phyloP scores from a whole-genome alignment of 2,888 invertebrate genomes.

The Diarsia dahlii region DNA sequence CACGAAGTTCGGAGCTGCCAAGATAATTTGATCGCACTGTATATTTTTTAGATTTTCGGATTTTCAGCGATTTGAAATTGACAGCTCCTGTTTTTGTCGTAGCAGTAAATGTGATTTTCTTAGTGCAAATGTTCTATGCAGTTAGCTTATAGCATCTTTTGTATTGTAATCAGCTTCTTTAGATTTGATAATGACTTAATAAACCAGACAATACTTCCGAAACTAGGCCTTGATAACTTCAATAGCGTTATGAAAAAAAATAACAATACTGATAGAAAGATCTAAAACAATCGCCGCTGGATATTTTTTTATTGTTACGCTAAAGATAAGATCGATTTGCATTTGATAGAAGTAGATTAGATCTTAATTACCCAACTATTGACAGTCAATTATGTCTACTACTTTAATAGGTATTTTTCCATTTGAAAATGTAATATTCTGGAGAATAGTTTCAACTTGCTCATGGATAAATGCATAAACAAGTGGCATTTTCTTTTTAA shows the following conservation, averaged over 20 bases:
- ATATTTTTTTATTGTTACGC: slow-evolving; percentile 24
- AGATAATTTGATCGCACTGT: too few species aligned
- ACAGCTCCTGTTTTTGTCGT: too few species aligned
- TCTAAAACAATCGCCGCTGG: slow-evolving; percentile 15
- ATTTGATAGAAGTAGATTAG: slow-evolving; percentile 25
- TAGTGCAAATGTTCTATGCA: not conserved
- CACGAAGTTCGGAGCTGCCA: too few species aligned
- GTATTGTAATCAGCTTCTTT: not conserved
- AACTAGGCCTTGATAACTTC: not conserved
- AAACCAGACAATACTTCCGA: not conserved
- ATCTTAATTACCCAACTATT: slow-evolving; percentile 26
- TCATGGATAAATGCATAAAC: not conserved
- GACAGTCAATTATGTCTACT: not conserved
- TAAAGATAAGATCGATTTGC: slow-evolving; percentile 31
- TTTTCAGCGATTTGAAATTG: too few species aligned
- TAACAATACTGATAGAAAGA: not conserved
- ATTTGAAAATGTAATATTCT: not conserved
- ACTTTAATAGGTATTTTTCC: slow-evolving; percentile 5
- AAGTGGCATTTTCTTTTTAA: not conserved
- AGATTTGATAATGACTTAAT: not conserved
- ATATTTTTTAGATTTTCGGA: too few species aligned
- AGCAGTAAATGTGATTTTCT: too few species aligned
- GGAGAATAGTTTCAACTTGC: not conserved
- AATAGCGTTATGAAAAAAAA: slow-evolving; percentile 8
- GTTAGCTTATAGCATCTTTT: not conserved